Evolutionary conservation across 2,113 vertebrate species (phyloP).

Genomic region (Hemibagrus wyckioides): DNA sequence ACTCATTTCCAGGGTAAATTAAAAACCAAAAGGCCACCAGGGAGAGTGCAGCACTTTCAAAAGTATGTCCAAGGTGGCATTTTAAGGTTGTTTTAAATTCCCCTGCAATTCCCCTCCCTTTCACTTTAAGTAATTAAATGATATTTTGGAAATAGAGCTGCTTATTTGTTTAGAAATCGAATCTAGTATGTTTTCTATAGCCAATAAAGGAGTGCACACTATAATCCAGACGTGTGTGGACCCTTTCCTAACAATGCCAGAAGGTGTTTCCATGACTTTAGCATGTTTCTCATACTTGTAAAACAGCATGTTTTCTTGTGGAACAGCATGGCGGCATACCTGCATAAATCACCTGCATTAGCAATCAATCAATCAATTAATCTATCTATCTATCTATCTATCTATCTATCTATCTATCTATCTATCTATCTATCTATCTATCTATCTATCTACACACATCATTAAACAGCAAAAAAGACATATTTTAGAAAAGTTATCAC

Average conservation of each 20-base stretch:
- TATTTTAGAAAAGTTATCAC: not conserved
- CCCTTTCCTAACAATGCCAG: not conserved
- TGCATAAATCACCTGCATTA: not conserved
- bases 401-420: no score
- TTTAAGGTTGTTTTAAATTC: slow-evolving; percentile 58
- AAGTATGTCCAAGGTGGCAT: slow-evolving; percentile 73
- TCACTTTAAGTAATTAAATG: slow-evolving; percentile 73
- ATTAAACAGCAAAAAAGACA: not conserved
- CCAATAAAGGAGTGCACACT: slow-evolving; percentile 51
- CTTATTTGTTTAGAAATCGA: slow-evolving; percentile 79
- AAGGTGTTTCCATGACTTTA: not conserved
- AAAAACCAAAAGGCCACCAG: slow-evolving; percentile 69
- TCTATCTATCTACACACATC: not conserved
- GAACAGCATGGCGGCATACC: not conserved
- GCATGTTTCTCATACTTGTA: not conserved
- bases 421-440: no score
- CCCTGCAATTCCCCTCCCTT: slow-evolving; percentile 57
- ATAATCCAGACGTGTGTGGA: not conserved
- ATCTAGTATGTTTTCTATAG: slow-evolving; percentile 69
- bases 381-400: no score
- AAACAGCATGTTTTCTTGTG: not conserved
- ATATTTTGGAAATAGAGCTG: slow-evolving; percentile 71
- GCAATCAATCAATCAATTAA: not conserved
- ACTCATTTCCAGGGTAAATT: slow-evolving; percentile 68
- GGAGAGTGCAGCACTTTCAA: slow-evolving; percentile 55